A percentile compares a stretch with the other conserved stretches of the same genome.
Evolutionary conservation across 1,140 invertebrate genomes (phyloP).

Genomic region (Thalassaphorura encarpata): DNA sequence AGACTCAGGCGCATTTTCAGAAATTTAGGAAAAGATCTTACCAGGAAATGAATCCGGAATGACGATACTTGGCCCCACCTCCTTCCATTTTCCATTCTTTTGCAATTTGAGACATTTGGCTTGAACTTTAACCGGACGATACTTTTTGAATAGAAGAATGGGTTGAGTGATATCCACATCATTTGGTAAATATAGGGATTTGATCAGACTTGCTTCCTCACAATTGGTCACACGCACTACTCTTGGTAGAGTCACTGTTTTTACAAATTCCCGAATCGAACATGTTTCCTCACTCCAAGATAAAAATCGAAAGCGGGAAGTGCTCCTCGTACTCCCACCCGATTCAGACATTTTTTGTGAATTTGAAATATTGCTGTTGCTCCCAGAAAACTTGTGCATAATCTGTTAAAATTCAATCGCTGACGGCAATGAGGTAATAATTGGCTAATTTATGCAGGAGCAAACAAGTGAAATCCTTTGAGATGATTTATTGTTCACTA

Average conservation of each 20-base stretch:
- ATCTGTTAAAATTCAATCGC: too few species aligned
- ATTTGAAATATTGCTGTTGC: too few species aligned
- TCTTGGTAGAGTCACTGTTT: conserved; percentile 31
- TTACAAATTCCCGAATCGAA: conserved; percentile 29
- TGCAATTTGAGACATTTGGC: conserved; percentile 34
- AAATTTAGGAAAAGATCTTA: conserved; percentile 19
- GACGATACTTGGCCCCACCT: conserved; percentile 35
- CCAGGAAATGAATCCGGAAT: conserved; percentile 38
- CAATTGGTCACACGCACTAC: conserved; percentile 30
- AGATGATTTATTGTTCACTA: too few species aligned
- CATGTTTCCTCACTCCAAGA: conserved; percentile 30
- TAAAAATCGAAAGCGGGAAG: conserved; percentile 20
- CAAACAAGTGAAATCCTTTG: too few species aligned
- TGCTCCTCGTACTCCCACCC: too few species aligned
- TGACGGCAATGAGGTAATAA: too few species aligned
- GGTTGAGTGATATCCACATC: conserved; percentile 35
- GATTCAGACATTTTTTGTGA: too few species aligned
- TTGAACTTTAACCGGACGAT: conserved; percentile 34
- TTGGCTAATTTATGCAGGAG: too few species aligned
- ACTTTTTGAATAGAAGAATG: conserved; percentile 35
- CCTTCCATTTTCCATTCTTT: conserved; percentile 32
- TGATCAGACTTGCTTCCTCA: conserved; percentile 21
- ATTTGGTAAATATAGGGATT: conserved; percentile 21
- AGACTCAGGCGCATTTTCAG: too few species aligned
- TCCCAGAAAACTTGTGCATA: too few species aligned